Evolutionary conservation across 1,140 invertebrate genomes (phyloP).

Genomic region (Zeugodacus cucurbitae): DNA sequence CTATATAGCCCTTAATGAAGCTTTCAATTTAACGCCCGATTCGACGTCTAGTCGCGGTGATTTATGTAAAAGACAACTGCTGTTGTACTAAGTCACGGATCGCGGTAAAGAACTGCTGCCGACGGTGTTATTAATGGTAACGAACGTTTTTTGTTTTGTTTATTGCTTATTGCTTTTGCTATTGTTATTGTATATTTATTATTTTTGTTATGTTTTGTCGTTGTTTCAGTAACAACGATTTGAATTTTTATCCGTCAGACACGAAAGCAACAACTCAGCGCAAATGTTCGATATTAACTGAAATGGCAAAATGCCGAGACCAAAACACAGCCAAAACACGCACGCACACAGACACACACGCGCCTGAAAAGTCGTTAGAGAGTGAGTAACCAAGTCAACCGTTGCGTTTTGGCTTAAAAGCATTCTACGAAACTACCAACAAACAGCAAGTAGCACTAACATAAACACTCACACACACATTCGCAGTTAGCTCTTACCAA

Average conservation of each 20-base stretch:
- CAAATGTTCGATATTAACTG: conserved; percentile 29
- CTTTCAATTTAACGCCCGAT: neutral
- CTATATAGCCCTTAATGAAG: neutral
- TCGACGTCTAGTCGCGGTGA: no score
- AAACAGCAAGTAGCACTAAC: neutral
- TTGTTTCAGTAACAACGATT: neutral
- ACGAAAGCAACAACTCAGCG: neutral
- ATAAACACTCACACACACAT: neutral
- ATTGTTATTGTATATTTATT: conserved; percentile 32
- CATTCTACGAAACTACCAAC: conserved; percentile 15
- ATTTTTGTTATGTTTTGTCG: neutral
- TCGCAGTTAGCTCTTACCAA: neutral
- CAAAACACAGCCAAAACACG: conserved; percentile 22
- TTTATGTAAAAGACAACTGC: neutral
- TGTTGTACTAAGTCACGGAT: neutral
- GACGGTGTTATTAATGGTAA: conserved; percentile 5
- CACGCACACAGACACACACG: neutral
- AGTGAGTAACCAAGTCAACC: conserved; percentile 21
- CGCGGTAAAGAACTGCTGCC: neutral
- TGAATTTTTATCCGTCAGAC: conserved; percentile 2
- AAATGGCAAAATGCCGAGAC: conserved; percentile 22
- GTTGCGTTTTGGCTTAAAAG: conserved; percentile 32
- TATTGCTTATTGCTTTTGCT: neutral
- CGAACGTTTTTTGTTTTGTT: neutral
- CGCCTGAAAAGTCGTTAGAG: neutral